Evolutionary conservation across 2,888 invertebrate genomes (phyloP).

Genomic region (Drosophila suboccidentalis): DNA sequence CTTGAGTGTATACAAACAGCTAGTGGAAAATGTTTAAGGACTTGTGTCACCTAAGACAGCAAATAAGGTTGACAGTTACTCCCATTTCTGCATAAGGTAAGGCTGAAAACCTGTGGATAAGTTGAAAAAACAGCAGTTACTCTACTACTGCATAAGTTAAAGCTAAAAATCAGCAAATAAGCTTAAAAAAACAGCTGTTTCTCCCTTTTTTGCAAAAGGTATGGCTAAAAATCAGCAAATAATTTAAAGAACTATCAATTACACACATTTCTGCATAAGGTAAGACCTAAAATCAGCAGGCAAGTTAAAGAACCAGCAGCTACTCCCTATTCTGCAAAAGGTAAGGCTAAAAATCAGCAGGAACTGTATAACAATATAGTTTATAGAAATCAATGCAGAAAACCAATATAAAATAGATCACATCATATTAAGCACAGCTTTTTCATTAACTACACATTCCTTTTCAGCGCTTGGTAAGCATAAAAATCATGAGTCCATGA

Average conservation of each 20-base stretch:
- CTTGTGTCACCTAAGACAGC: background rate
- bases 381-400: background rate
- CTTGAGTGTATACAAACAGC: constrained; percentile 28
- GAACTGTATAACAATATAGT: background rate
- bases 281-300: no score
- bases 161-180: no score
- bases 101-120: no score
- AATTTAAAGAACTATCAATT: no score
- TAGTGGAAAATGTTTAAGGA: background rate
- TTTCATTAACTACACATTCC: background rate
- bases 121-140: no score
- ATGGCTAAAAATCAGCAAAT: background rate
- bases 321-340: no score
- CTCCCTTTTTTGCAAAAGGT: background rate
- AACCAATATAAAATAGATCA: background rate
- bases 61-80: background rate
- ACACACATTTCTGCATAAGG: no score
- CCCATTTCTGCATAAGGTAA: no score
- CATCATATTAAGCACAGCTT: background rate
- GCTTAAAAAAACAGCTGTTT: background rate
- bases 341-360: background rate
- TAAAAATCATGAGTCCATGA: background rate
- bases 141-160: no score
- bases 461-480: background rate
- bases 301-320: no score